Evolutionary conservation across 1,140 invertebrate genomes (phyloP).

Genomic region (Penaeus indicus): DNA sequence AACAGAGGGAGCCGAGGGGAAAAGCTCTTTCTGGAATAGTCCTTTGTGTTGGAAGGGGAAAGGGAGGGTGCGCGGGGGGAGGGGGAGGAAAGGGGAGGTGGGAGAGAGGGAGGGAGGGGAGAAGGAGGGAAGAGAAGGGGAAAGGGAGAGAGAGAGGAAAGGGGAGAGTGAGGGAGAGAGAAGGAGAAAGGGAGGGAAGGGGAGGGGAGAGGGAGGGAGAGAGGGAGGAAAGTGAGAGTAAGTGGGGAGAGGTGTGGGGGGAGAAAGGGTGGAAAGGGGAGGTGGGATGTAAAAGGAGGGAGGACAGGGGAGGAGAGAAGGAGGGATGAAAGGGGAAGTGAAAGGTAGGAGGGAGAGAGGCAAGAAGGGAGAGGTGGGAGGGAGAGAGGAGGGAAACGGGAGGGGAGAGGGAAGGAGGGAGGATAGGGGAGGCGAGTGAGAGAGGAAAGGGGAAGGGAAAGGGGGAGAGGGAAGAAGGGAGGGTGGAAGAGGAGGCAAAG

Average conservation of each 20-base stretch:
- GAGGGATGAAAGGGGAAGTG: neutral
- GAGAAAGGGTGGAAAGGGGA: neutral
- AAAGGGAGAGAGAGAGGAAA: neutral
- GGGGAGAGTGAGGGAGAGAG: neutral
- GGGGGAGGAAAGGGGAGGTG: neutral
- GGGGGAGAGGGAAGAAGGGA: neutral
- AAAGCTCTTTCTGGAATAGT: neutral
- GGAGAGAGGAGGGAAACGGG: neutral
- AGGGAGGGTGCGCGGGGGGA: neutral
- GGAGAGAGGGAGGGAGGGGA: neutral
- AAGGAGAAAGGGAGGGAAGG: neutral
- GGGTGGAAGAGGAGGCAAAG: neutral
- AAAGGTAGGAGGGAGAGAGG: neutral
- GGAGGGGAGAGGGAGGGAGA: no score
- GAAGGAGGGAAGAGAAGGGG: neutral
- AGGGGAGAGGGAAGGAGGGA: neutral
- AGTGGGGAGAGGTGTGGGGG: no score
- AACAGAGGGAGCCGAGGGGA: neutral
- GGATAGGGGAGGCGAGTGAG: neutral
- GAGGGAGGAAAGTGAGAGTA: neutral
- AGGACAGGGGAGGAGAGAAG: neutral
- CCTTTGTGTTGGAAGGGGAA: neutral
- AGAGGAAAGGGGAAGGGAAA: no score
- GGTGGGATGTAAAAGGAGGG: neutral
- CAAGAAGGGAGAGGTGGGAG: no score